Evolutionary conservation across 2,113 vertebrate genomes (phyloP).

Genomic region (Actenoides lindsayi): DNA sequence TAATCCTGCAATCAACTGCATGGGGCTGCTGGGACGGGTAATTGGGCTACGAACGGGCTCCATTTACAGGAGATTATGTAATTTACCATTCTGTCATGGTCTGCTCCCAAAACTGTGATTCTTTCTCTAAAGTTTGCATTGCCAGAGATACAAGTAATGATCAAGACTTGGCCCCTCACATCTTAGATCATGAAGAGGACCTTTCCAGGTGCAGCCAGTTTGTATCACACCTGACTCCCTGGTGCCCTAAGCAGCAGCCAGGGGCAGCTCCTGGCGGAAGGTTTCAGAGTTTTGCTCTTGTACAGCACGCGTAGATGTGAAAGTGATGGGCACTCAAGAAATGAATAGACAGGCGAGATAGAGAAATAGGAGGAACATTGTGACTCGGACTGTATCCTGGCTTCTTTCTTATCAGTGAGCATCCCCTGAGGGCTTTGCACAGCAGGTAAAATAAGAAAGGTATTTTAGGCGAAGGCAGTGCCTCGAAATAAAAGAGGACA

Average conservation of each 20-base stretch:
- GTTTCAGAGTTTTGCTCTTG: neutral
- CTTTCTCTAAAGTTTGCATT: neutral
- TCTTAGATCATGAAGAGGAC: neutral
- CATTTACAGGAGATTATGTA: slow-evolving; percentile 57
- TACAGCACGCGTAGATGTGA: neutral
- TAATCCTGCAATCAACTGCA: slow-evolving; percentile 68
- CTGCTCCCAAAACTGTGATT: neutral
- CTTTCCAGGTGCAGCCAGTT: neutral
- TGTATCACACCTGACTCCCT: neutral
- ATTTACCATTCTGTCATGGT: neutral
- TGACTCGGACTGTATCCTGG: no score
- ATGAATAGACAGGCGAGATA: neutral
- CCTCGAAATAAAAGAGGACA: neutral
- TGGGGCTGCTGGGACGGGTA: slow-evolving; percentile 57
- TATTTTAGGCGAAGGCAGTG: neutral
- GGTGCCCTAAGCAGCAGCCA: accelerated
- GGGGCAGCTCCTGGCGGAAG: neutral
- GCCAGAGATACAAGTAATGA: neutral
- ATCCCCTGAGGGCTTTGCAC: neutral
- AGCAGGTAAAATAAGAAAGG: neutral
- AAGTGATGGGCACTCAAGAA: neutral
- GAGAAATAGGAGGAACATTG: neutral
- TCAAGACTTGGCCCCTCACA: neutral
- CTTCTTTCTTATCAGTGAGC: neutral
- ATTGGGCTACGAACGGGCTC: slow-evolving; percentile 51